Evolutionary conservation across 1,140 invertebrate genomes (phyloP).

Genomic region (Trinorchestia longiramus): DNA sequence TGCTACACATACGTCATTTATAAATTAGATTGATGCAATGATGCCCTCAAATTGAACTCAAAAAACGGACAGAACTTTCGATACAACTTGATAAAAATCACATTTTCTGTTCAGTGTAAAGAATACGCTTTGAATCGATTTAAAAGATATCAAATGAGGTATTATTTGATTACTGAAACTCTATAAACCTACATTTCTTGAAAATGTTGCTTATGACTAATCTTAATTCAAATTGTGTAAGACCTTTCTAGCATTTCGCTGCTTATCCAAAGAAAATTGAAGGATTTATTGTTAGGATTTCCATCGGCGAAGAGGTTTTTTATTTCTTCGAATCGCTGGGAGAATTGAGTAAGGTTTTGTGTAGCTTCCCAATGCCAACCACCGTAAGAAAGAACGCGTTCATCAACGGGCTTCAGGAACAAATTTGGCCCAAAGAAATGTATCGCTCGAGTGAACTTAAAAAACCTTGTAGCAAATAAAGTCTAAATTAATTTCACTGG

Average conservation of each 20-base stretch:
- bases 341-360: neutral
- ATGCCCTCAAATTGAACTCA: no score
- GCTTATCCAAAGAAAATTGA: neutral
- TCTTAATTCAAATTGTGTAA: neutral
- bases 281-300: neutral
- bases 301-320: neutral
- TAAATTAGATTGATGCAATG: no score
- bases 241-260: neutral
- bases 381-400: conserved; percentile 6
- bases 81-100: no score
- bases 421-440: neutral
- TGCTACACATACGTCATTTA: no score
- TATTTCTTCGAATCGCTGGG: neutral
- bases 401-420: neutral
- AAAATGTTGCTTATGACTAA: neutral
- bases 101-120: no score
- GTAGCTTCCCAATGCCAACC: neutral
- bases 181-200: neutral
- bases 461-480: neutral
- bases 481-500: neutral
- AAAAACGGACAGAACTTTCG: no score
- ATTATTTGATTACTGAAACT: neutral
- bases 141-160: no score
- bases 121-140: no score
- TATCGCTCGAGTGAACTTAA: neutral